Base-by-base conservation (phyloP, 2,113 vertebrate species). In the Melanostigma gelatinosum region DNA sequence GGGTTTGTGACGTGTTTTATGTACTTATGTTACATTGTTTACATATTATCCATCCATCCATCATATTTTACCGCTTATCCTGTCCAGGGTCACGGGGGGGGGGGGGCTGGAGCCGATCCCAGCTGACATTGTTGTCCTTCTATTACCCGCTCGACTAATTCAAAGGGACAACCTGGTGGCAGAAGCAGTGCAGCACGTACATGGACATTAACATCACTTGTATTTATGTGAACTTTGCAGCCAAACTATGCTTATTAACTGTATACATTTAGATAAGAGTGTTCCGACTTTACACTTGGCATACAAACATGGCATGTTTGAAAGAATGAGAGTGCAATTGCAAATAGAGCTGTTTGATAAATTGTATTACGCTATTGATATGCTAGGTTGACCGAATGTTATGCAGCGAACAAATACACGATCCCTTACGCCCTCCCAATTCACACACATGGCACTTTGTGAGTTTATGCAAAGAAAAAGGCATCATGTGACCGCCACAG, bases 401-500 rank as follows among this genome's bases (percentile, higher is more conserved):
- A 11, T 40, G 22, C 10, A 27, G n/a, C 16, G 8, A 67, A 46
- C 0, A 0, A n/a, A 24, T 13, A 40, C 8, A 12, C 0, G 0
- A 6, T 11, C 34, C 32, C 9, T 32, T 18, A 10, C 36, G 32
- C 6, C 16, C 15, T 9, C 3, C 3, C 16, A 1, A 10, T 44
- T 20, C 12, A 42, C 22, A 29, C 22, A 61, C 24, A 50, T 20
- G 64, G 16, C 58, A 62, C 11, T n/a, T 64, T 3, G 27, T 66
- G 4, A 8, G 13, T 27, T 4, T 46, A 27, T 66, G n/a, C n/a
- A 46, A 27, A 18, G 12, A 44, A n/a, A 65, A 65, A 20, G 42
- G 15, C 54, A 4, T 69, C n/a, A 50, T 62, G 63, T 61, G 58
- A 77, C n/a, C n/a, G 48, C 50, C 72, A 44, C n/a, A 40, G n/a